Evolutionary conservation across 2,113 vertebrate species (phyloP).

Genomic region (Boleophthalmus pectinirostris): DNA sequence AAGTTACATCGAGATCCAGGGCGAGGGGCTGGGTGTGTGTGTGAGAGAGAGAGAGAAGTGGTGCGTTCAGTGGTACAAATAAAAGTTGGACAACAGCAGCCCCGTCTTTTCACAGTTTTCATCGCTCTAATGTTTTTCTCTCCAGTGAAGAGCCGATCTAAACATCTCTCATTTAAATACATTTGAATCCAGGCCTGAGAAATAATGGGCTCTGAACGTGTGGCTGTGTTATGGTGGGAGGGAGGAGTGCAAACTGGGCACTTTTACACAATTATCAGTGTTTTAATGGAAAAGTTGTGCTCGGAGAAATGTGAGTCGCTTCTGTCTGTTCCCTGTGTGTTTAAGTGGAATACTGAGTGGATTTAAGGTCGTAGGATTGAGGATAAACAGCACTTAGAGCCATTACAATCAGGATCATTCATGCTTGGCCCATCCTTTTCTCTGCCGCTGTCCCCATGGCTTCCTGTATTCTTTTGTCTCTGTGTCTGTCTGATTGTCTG

Average conservation of each 20-base stretch:
- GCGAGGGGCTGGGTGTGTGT: conserved; percentile 24
- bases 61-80: conserved; percentile 37
- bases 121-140: conserved; percentile 59
- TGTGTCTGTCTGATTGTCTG: conserved; percentile 67
- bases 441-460: conserved; percentile 29
- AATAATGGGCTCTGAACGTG: conserved; percentile 63
- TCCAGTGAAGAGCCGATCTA: conserved; percentile 59
- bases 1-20: conserved; percentile 56
- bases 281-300: conserved; percentile 64
- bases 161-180: conserved; percentile 68
- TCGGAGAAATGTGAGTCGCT: conserved; percentile 22
- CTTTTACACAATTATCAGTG: conserved; percentile 62
- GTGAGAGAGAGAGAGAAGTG: conserved; percentile 64
- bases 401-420: conserved; percentile 76
- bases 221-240: conserved; percentile 63
- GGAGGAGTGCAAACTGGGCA: conserved; percentile 60
- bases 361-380: conserved; percentile 37
- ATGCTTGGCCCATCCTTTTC: conserved; percentile 54
- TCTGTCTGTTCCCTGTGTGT: conserved; percentile 33
- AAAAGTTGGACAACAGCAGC: conserved; percentile 41
- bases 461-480: conserved; percentile 58
- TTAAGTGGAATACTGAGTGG: conserved; percentile 4
- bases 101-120: conserved; percentile 47
- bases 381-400: conserved; percentile 66
- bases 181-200: conserved; percentile 64